Conservation (phyloP, 2,113 vertebrate genomes). For the Strix aluco region DNA sequence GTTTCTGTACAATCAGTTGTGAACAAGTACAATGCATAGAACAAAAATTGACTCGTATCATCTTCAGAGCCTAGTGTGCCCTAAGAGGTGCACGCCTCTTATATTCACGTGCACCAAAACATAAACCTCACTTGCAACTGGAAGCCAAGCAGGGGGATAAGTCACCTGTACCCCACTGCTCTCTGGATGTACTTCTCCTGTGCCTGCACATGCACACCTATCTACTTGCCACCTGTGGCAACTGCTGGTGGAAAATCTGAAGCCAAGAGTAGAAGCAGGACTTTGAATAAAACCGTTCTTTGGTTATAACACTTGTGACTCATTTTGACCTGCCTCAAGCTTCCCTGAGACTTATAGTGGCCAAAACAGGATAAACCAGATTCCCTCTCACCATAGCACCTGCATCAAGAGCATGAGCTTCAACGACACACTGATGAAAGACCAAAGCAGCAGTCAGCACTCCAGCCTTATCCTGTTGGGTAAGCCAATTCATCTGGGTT, state of each 20-base stretch:
- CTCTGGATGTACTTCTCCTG: neutral
- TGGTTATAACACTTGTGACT: neutral
- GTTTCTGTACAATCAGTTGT: neutral
- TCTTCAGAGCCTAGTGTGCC: neutral
- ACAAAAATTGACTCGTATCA: neutral
- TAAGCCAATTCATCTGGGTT: neutral
- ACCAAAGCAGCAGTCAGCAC: neutral
- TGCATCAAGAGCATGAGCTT: neutral
- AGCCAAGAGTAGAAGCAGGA: neutral
- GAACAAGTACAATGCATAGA: neutral
- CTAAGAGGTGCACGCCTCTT: neutral
- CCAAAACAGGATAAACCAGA: neutral
- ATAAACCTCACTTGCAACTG: neutral
- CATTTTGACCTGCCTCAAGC: neutral
- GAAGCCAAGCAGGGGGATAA: neutral
- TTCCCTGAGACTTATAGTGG: neutral
- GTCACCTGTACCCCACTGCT: neutral
- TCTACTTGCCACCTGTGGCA: neutral
- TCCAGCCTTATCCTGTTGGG: neutral
- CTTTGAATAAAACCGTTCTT: neutral
- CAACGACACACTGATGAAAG: neutral
- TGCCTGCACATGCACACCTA: rapidly evolving
- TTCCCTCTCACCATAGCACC: neutral
- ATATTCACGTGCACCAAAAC: neutral
- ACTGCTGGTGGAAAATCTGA: neutral